Conservation (phyloP, 92 coral and sea anemone species). For the Zoanthus sansibaricus region DNA sequence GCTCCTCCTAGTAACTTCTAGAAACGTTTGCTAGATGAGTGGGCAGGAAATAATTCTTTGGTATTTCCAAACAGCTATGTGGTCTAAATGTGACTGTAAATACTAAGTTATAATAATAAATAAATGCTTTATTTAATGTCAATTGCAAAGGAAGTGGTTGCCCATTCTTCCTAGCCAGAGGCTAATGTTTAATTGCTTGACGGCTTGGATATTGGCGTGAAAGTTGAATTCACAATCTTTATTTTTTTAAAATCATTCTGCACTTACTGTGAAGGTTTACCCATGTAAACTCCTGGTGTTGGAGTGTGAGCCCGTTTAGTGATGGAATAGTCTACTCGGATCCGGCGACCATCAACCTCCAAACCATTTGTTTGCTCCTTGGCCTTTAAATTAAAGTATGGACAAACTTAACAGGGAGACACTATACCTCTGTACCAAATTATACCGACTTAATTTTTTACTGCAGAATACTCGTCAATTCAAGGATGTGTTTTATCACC, state of each 20-base stretch:
- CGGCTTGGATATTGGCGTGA: no score
- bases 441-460: background rate
- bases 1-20: no score
- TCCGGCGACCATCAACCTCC: constrained; percentile 96
- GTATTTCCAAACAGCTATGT: background rate
- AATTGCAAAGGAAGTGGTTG: no score
- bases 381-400: constrained; percentile 64
- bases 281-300: constrained; percentile 98
- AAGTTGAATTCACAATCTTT: no score
- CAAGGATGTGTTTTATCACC: background rate
- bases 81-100: background rate
- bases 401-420: background rate
- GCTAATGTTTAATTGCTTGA: no score
- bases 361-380: constrained; percentile 89
- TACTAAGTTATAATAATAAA: background rate
- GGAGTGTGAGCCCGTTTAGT: constrained; percentile 99
- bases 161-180: no score
- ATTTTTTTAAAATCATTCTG: background rate
- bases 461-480: background rate
- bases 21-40: no score
- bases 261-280: constrained; percentile 96
- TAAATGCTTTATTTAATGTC: no score
- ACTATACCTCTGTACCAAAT: no score
- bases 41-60: no score
- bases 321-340: constrained; percentile 95